Percentiles rank a stretch among this genome's conserved stretches.
phyloP scores from a whole-genome alignment of 37 sponge, comb jelly and placozoan genomes.

The Corticium candelabrum region DNA sequence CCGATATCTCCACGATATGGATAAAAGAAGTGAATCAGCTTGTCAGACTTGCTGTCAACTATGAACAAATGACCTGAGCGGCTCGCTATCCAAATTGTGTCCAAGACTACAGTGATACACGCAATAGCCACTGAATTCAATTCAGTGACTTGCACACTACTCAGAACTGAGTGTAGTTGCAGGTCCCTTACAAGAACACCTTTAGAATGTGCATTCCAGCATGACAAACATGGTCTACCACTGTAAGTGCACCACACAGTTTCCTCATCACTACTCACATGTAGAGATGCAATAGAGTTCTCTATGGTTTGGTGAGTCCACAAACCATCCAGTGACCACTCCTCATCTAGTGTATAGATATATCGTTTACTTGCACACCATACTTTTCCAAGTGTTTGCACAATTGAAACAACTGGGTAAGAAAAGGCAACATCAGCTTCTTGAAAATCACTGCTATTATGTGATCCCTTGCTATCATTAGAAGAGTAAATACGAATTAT shows the following conservation, averaged over 20 bases:
- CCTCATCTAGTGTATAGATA: slow-evolving; percentile 51
- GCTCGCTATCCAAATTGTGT: slow-evolving; percentile 77
- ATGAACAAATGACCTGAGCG: slow-evolving; percentile 76
- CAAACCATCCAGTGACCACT: slow-evolving; percentile 28
- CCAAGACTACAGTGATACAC: slow-evolving; percentile 50
- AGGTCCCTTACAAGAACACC: slow-evolving; percentile 10
- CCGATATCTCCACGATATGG: not conserved
- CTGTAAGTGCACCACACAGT: slow-evolving; percentile 64
- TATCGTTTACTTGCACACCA: slow-evolving; percentile 11
- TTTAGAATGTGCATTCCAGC: slow-evolving; percentile 44
- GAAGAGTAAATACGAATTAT: too few relatives aligned
- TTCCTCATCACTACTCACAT: slow-evolving; percentile 16
- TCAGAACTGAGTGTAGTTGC: not conserved
- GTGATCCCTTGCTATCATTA: too few relatives aligned
- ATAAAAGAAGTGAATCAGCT: not conserved
- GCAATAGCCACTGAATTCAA: slow-evolving; percentile 46
- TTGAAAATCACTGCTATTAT: too few relatives aligned
- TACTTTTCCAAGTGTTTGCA: too few relatives aligned
- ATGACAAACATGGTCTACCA: slow-evolving; percentile 38
- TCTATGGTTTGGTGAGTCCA: slow-evolving; percentile 3
- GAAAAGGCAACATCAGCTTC: too few relatives aligned
- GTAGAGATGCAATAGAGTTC: slow-evolving; percentile 43
- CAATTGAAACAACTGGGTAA: too few relatives aligned
- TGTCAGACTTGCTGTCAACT: not conserved
- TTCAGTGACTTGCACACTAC: too few relatives aligned